phyloP scores from a whole-genome alignment of 2,888 invertebrate species.

The Chesias legatella region DNA sequence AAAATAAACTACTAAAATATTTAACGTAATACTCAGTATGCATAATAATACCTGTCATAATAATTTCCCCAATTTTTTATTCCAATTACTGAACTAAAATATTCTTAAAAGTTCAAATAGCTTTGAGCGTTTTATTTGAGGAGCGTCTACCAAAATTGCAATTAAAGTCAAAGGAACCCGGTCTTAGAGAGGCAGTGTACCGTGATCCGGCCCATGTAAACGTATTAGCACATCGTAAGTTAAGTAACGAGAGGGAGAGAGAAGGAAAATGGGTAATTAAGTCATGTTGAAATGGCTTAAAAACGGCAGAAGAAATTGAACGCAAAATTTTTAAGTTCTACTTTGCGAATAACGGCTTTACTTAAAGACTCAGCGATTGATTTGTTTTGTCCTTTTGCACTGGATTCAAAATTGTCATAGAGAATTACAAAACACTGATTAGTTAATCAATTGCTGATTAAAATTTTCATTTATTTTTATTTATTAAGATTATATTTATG shows the following conservation, averaged over 20 bases:
- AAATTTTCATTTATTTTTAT: too few relatives aligned
- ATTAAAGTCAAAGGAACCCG: conserved; percentile 51
- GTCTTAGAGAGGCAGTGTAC: conserved; percentile 54
- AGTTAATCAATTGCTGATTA: too few relatives aligned
- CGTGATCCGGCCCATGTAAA: conserved; percentile 53
- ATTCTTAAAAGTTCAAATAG: conserved; percentile 9
- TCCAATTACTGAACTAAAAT: conserved; percentile 10
- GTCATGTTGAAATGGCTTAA: neutral
- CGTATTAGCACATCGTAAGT: conserved; percentile 40
- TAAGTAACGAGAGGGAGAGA: conserved; percentile 24
- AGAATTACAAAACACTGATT: too few relatives aligned
- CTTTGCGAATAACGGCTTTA: too few relatives aligned
- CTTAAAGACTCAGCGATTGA: too few relatives aligned
- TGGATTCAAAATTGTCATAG: too few relatives aligned
- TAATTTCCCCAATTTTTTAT: conserved; percentile 3
- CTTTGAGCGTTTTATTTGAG: conserved; percentile 33
- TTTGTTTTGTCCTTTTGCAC: too few relatives aligned
- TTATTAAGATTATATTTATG: too few relatives aligned
- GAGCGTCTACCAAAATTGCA: conserved; percentile 47
- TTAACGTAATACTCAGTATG: too few relatives aligned
- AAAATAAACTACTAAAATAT: too few relatives aligned
- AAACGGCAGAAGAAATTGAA: too few relatives aligned
- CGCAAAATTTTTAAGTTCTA: too few relatives aligned
- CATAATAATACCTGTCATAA: neutral
- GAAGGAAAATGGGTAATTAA: neutral